A percentile compares a stretch with the other conserved stretches of the same genome.
phyloP scores from a whole-genome alignment of 2,888 invertebrate genomes.

The Acheta domesticus region DNA sequence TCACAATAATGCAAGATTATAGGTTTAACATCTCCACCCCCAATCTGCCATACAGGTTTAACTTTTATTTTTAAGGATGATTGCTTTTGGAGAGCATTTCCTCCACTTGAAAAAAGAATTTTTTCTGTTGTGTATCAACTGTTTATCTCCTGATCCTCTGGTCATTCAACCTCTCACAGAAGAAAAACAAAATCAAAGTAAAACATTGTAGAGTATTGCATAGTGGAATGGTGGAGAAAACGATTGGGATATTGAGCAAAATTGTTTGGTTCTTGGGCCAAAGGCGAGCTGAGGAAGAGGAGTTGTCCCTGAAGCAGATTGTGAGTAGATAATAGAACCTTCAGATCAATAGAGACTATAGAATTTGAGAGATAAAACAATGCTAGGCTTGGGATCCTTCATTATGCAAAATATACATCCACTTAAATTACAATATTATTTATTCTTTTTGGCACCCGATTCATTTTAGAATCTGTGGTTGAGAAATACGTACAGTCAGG shows the following conservation, averaged over 20 bases:
- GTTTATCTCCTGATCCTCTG: neutral
- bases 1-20: conserved; percentile 27
- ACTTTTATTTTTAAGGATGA: conserved; percentile 12
- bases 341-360: conserved; percentile 30
- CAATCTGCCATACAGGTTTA: conserved; percentile 23
- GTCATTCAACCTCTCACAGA: conserved; percentile 22
- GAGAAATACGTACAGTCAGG: conserved; percentile 24
- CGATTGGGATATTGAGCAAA: conserved; percentile 34
- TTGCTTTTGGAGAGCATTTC: neutral
- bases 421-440: conserved; percentile 23
- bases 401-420: conserved; percentile 9
- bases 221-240: conserved; percentile 34
- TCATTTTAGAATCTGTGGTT: conserved; percentile 34
- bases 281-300: conserved; percentile 4
- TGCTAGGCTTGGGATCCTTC: conserved; percentile 30
- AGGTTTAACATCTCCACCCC: conserved; percentile 20
- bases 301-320: conserved; percentile 19
- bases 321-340: conserved; percentile 23
- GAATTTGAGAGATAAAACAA: conserved; percentile 30
- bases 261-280: conserved; percentile 30
- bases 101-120: neutral
- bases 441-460: conserved; percentile 33
- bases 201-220: conserved; percentile 32
- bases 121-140: neutral
- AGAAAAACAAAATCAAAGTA: conserved; percentile 19